These are phyloP conservation scores for Mus caroli DNA, from an alignment of 2,797 vertebrate species.

Conservation along the genomic window DNA sequence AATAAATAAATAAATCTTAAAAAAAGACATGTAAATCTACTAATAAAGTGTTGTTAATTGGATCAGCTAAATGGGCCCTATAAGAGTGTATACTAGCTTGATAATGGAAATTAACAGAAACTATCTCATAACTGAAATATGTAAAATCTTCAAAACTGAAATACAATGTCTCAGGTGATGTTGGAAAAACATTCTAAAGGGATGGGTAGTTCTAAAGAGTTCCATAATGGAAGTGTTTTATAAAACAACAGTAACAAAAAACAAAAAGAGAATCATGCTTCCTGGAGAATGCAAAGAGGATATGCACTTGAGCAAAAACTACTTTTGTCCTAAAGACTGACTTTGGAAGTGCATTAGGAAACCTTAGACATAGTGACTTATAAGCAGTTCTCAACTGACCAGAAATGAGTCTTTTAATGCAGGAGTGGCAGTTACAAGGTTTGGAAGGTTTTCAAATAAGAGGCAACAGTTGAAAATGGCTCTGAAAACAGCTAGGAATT, in stretches of 20 bases:
- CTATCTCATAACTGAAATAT: not conserved
- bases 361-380: not conserved
- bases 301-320: not conserved
- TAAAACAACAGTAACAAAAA: not conserved
- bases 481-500: not conserved
- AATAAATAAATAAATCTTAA: too few relatives aligned
- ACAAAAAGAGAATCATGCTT: not conserved
- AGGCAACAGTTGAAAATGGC: not conserved
- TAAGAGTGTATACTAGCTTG: not conserved
- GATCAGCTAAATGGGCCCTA: not conserved
- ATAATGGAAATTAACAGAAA: not conserved
- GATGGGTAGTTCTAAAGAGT: not conserved
- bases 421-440: not conserved
- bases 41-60: not conserved
- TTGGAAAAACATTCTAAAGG: not conserved
- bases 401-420: not conserved
- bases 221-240: not conserved
- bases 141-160: not conserved
- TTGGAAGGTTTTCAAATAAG: not conserved
- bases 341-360: not conserved
- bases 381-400: not conserved
- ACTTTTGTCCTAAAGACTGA: not conserved
- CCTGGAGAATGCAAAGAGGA: not conserved
- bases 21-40: not conserved
- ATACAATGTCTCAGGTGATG: not conserved